Evolutionary conservation across 2,113 vertebrate species (phyloP), one percentile per base, ranked within the genome.

Genomic region (Seriola quinqueradiata): DNA sequence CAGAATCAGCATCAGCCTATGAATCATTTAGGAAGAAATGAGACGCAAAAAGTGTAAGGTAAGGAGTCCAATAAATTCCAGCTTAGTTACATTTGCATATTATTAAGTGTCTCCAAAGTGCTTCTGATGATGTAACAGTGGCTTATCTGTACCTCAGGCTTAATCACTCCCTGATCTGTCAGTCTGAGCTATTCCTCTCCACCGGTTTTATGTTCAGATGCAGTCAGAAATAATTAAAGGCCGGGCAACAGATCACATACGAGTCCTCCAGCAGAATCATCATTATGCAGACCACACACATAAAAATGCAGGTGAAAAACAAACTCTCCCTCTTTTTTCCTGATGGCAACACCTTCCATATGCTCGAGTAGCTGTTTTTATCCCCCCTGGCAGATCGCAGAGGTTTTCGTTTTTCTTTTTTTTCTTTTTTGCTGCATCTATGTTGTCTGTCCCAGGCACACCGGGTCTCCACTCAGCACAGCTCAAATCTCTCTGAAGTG

Each of bases 401-500:
- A 72, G 65, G 61, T 25, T 21, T 19, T 52, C 77, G 60, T 79
- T 54, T 12, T 61, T 48, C 52, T 16, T 61, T 40, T 10, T 9
- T 63, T 69, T 13, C 13, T n/a, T 12, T n/a, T 13, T 61, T 16
- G 8, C 75, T 73, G 60, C 61, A 58, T 66, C 64, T 72, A 34
- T 79, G 78, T 75, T 72, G 55, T 78, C 60, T 77, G 44, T 72
- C 65, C 67, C 50, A 3, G 4, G 8, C 54, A 79, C 34, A 48
- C 44, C 55, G 34, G 68, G 59, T 82, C 67, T 66, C 38, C 50
- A 38, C 77, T 83, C 75, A 54, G 60, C 61, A 57, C 59, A 79
- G 82, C 66, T 82, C 61, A 85, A 70, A 85, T 86, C 74, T 87
- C 74, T 84, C 66, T 81, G 77, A 80, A 88, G 74, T 65, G 52